Percentiles rank a stretch among this genome's conserved stretches.
phyloP scores from a whole-genome alignment of 2,888 invertebrate genomes.

The Sepioteuthis lessoniana region DNA sequence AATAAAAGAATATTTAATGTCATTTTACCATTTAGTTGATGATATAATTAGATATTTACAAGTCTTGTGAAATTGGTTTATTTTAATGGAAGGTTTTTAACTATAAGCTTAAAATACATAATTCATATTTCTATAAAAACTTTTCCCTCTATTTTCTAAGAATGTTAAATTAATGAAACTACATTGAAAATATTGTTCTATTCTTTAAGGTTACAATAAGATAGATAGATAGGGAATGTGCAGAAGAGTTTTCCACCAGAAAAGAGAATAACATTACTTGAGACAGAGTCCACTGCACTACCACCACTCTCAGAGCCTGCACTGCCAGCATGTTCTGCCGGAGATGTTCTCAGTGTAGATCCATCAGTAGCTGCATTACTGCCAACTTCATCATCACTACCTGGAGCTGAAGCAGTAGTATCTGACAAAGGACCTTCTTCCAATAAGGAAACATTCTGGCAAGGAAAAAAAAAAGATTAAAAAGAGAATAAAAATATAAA shows the following conservation, averaged over 20 bases:
- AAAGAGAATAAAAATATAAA: not conserved
- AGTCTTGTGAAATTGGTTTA: no score
- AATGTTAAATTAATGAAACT: not conserved
- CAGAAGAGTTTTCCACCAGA: not conserved
- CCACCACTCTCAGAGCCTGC: slow-evolving; percentile 85
- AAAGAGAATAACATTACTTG: slow-evolving; percentile 81
- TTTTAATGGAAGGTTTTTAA: no score
- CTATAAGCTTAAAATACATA: no score
- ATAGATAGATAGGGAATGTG: no score
- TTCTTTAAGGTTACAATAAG: slow-evolving; percentile 60
- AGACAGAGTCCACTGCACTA: slow-evolving; percentile 91
- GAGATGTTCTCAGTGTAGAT: slow-evolving; percentile 89
- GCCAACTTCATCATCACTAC: slow-evolving; percentile 91
- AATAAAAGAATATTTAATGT: no score
- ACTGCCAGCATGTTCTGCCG: slow-evolving; percentile 81
- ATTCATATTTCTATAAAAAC: no score
- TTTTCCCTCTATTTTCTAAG: no score
- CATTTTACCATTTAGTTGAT: no score
- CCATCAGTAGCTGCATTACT: slow-evolving; percentile 96
- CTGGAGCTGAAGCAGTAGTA: slow-evolving; percentile 88
- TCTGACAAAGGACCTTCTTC: slow-evolving; percentile 84
- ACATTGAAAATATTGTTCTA: not conserved
- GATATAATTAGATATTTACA: no score
- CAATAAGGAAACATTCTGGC: slow-evolving; percentile 60
- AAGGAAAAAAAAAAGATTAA: not conserved